Evolutionary conservation across 2,113 vertebrate species (phyloP), one percentile per base, ranked within the genome.

Genomic region (Stegastes partitus): DNA sequence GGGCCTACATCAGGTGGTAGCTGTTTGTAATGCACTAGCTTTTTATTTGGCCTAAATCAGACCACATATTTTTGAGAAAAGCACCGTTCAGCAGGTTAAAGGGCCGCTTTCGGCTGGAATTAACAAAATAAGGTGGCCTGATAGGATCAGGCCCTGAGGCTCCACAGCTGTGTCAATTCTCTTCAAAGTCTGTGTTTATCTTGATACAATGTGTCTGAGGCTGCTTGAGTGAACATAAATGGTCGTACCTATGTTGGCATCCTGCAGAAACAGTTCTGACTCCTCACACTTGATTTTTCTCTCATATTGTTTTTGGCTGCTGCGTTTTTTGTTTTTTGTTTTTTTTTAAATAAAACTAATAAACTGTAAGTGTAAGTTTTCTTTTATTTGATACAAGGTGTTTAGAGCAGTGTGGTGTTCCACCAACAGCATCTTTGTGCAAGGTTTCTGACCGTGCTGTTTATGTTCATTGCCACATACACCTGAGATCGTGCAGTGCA

Each of bases 301-400:
- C 21, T 68, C 55, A 64, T 79, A 39, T 75, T 31, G 8, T 84
- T 79, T 58, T 61, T 47, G 66, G 73, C 51, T 37, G 77, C 64
- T 83, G 77, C 31, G n/a, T 81, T 78, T 68, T 70, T 76, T 51
- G 6, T 34, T 34, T 34, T 55, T 53, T 42, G 37, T 68, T 11
- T 37, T 57, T 71, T 58, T 45, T 63, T 25, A 59, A 87, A 81
- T 71, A 79, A 89, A 84, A 77, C 22, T 34, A 78, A 55, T 76
- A 79, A 84, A 73, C 57, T 70, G 53, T 81, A 77, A 58, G 7
- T 69, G 44, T 66, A 25, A 50, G 12, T 71, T 54, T 23, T 31
- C 11, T 63, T 67, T 37, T 9, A 34, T 34, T 1, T 10, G 42
- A 2, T 70, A 2, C 39, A 44, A 9, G 31, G 15, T 58, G 11